These are phyloP conservation scores for Cataglyphis altisquamis DNA, from an alignment of 2,888 invertebrate genomes.

Conservation along the genomic window DNA sequence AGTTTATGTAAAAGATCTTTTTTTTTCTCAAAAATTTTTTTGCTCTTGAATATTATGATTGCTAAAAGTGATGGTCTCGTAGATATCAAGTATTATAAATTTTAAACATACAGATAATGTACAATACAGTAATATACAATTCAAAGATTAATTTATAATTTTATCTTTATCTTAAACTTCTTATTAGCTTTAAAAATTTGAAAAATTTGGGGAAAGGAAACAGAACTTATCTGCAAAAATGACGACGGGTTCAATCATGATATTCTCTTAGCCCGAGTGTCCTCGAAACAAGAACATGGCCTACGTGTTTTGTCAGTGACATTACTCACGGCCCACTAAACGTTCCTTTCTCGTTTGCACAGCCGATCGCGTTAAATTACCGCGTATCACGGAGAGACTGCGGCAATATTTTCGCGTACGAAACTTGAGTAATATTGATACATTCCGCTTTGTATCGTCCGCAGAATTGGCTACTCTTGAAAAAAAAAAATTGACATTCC, in stretches of 20 bases:
- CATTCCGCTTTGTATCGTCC: conserved; percentile 39
- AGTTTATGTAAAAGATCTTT: background rate
- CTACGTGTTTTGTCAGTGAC: conserved; percentile 46
- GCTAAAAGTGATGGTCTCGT: background rate
- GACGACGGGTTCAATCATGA: conserved; percentile 5
- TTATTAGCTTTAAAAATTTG: background rate
- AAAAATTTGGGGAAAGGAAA: background rate
- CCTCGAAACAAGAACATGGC: conserved; percentile 29
- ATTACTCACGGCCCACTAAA: conserved; percentile 64
- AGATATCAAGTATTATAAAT: background rate
- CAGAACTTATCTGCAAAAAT: conserved; percentile 9
- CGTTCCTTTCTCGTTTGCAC: conserved; percentile 43
- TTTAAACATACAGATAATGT: background rate
- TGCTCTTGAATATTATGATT: background rate
- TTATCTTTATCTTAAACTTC: background rate
- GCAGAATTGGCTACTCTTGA: background rate
- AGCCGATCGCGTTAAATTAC: conserved; percentile 49
- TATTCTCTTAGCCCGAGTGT: background rate
- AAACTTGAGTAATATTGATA: conserved; percentile 34
- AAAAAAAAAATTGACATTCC: conserved; percentile 20
- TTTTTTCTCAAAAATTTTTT: background rate
- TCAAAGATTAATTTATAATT: conserved; percentile 2
- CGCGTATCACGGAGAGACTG: conserved; percentile 18
- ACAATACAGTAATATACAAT: background rate
- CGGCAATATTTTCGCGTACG: conserved; percentile 33